Evolutionary conservation across 2,113 vertebrate species (phyloP), one percentile per base, ranked within the genome.

Genomic region (Atlantisia rogersi): DNA sequence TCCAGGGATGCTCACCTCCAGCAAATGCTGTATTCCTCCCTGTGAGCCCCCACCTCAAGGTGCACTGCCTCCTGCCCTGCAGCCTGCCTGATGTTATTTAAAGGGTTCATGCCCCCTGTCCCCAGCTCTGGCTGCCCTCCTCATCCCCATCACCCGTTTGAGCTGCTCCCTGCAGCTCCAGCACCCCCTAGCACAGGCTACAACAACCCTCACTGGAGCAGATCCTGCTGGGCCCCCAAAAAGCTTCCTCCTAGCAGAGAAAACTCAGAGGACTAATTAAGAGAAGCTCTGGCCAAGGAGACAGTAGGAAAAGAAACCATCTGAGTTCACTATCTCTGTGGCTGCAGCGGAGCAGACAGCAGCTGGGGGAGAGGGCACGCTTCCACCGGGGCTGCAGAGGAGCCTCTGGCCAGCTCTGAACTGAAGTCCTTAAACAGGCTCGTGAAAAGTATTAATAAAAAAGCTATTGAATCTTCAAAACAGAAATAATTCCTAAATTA

Each of bases 381-480:
- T 12, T 81, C 11, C 1, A 1, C 2, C 0, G 2, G 22, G 26
- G 4, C 5, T 69, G 44, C 48, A 80, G 32, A 60, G n/a, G 12
- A 86, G 24, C 28, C 35, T 86, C 58, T 50, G 19, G 90, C 32
- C n/a, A 69, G 28, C 26, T 53, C 52, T 28, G 52, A 48, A 52
- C 12, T 25, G 11, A 8, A 63, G n/a, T 17, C 75, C 52, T 88
- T 37, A 60, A 42, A 68, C 17, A 85, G 18, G 21, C 6, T n/a
- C 3, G 0, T 53, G 75, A 5, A 40, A 85, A 80, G 15, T 13
- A 62, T 44, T 73, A 37, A 26, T 40, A 15, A 65, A 79, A 60
- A 67, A 42, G 15, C 44, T 40, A 65, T 2, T 62, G 21, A 69
- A 73, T 35, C 28, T 78, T 82, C 39, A 35, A 90, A 90, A 39